Evolutionary conservation across 2,797 vertebrate species (phyloP).

Genomic region (Tinamus major): DNA sequence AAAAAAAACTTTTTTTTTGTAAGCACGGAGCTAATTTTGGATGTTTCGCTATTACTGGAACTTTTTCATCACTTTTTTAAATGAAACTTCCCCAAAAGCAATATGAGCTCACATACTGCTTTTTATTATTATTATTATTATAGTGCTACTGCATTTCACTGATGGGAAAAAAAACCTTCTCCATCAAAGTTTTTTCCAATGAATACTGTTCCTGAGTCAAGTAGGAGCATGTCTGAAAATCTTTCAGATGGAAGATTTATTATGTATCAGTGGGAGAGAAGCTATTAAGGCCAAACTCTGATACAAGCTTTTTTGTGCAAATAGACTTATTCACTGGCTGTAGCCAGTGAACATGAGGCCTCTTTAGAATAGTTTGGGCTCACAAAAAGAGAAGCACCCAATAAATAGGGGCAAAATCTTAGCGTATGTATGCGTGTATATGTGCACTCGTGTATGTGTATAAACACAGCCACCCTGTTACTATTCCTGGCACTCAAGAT

Average conservation of each 20-base stretch:
- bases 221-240: slow-evolving; percentile 55
- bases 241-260: slow-evolving; percentile 66
- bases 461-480: background rate
- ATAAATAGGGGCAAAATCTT: background rate
- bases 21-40: slow-evolving; percentile 1
- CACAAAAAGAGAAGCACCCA: background rate
- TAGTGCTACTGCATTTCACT: background rate
- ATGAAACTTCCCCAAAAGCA: slow-evolving; percentile 59
- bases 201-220: slow-evolving; percentile 50
- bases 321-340: background rate
- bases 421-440: accelerated
- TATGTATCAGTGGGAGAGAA: slow-evolving; percentile 28
- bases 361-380: background rate
- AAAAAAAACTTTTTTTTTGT: background rate
- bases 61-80: slow-evolving; percentile 36
- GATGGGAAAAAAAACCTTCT: background rate
- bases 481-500: background rate
- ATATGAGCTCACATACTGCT: slow-evolving; percentile 50
- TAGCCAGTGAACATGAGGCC: background rate
- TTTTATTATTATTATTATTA: slow-evolving; percentile 53
- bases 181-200: slow-evolving; percentile 51
- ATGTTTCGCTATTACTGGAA: slow-evolving; percentile 28
- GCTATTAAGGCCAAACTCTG: slow-evolving; percentile 46
- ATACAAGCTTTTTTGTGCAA: slow-evolving; percentile 36
- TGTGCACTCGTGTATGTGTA: background rate